Evolutionary conservation across 2,888 invertebrate species (phyloP), one percentile per base, ranked within the genome.

Genomic region (Orthosia gothica): DNA sequence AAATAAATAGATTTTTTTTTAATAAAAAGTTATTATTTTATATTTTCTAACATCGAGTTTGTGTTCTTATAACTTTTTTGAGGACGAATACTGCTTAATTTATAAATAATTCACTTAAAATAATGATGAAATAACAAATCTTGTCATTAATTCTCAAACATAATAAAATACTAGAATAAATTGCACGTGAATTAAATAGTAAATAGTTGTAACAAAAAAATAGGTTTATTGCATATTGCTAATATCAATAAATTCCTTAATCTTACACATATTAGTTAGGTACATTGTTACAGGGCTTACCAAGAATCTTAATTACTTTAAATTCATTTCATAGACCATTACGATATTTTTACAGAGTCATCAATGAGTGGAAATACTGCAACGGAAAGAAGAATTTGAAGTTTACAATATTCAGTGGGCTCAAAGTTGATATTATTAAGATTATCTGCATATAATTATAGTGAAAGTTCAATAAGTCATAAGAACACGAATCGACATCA

Each of bases 1-100:
- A 96, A 96, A 96, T 96, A 96, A 96, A 96, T 96, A 96, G 90
- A 87, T 91, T 93, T 91, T 90, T 89, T 91, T 89, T 86, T 84
- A 89, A 88, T 87, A 85, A 89, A 91, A 92, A 88, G 86, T 65
- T 91, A 92, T 87, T 84, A 81, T 86, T 82, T 85, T 91, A 89
- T 82, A 87, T 88, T 87, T 86, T 84, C 86, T 89, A 83, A 84
- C 81, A 83, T 88, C 89, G 89, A 89, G 77, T 77, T 74, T 80
- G 87, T 88, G 89, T 90, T 91, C 88, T 89, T 90, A 89, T 88
- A 90, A 91, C 89, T 86, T 82, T 81, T 82, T 86, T 81, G 73
- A 77, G 62, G 73, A 76, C 76, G 72, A 76, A 83, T 76, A 47
- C 68, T 73, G 76, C 70, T 75, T 82, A 58, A 47, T 57, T 62